A percentile compares a stretch with the other conserved stretches of the same genome.
phyloP scores from a whole-genome alignment of 2,113 vertebrate species.

The Alouatta palliata region DNA sequence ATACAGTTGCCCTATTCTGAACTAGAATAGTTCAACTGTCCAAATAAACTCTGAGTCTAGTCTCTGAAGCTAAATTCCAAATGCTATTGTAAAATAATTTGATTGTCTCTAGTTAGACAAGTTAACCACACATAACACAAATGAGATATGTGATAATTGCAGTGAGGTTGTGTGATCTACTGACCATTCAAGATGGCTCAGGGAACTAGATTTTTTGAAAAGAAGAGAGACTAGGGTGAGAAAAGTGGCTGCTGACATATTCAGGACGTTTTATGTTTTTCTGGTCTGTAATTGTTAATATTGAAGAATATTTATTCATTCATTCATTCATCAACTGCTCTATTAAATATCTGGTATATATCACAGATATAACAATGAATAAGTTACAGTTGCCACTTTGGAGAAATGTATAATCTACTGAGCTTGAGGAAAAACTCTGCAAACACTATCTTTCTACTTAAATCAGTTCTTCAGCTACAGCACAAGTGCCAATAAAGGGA shows the following conservation, averaged over 20 bases:
- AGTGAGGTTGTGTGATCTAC: neutral
- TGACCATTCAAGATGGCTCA: neutral
- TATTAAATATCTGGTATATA: neutral
- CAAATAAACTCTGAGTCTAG: neutral
- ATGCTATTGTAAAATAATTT: neutral
- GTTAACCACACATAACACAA: neutral
- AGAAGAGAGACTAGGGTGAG: neutral
- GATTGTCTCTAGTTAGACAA: neutral
- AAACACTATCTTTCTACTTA: neutral
- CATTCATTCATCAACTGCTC: neutral
- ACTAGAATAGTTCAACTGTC: neutral
- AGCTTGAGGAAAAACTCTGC: neutral
- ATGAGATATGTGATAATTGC: neutral
- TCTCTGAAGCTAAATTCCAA: neutral
- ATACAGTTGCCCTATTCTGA: accelerated
- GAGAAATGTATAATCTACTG: neutral
- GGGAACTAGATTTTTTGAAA: neutral
- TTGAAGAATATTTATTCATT: neutral
- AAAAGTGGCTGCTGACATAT: neutral
- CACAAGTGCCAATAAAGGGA: neutral
- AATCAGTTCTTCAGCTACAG: neutral
- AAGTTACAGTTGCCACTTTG: neutral
- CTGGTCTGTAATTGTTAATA: neutral
- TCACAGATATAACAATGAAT: neutral
- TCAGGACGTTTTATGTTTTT: neutral